Evolutionary conservation across 1,140 invertebrate genomes (phyloP), one percentile per base, ranked within the genome.

Genomic region (Polypedilum vanderplanki): DNA sequence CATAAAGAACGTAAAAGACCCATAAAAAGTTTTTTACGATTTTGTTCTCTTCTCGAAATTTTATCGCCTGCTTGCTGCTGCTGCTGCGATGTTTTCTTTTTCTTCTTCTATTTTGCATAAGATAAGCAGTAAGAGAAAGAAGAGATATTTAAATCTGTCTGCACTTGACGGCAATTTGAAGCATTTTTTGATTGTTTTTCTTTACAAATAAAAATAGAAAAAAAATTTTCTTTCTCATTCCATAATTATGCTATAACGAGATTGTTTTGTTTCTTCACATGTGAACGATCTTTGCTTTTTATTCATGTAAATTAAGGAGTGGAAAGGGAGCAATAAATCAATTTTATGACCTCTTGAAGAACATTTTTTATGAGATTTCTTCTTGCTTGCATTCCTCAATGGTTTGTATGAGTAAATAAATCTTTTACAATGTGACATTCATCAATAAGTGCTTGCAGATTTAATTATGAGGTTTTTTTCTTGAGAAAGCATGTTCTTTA

Each of bases 1-100:
- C 46, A 57, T 57, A 57, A 57, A 57, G 46, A 57, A 57, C 46
- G 46, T 57, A 15, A 57, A 57, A 57, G 46, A 57, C n/a, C 46
- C 46, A 57, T 57, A 57, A 57, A 57, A 57, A 57, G 46, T 57
- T 57, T 57, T 57, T 57, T 57, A 57, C 46, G 46, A 57, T 57
- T 57, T 57, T 57, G 46, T 57, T 57, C 46, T 57, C n/a, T 57
- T 57, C 46, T 15, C 46, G 24, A 33, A 57, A 57, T 57, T 57
- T 57, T 57, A 57, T 57, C n/a, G 46, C 24, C 24, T 33, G 24
- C 24, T 33, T 33, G 24, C 24, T 33, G 24, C 10, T 57, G 12
- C n/a, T 57, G 12, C 46, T 57, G 46, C 46, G 46, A 46, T 46
- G 41, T 46, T 46, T 15, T 15, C 41, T 15, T 15, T 46, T 12